These are phyloP conservation scores for Ceraclea dissimilis DNA, from an alignment of 2,888 invertebrate genomes.

Conservation along the genomic window DNA sequence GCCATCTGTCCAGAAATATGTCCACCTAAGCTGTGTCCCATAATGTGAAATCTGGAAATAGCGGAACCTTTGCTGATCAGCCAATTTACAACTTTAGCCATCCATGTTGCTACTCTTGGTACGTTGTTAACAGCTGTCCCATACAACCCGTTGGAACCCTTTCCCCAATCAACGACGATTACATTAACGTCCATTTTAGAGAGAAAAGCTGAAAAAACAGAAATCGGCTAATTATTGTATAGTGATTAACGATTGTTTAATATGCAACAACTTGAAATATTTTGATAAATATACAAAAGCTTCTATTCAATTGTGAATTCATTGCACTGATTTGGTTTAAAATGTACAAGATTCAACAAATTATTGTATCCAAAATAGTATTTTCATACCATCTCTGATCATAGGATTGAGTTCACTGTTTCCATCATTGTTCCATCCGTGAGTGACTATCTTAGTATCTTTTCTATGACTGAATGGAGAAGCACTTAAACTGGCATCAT, in stretches of 20 bases:
- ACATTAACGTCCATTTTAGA: conserved; percentile 12
- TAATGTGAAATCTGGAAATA: conserved; percentile 12
- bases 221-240: not conserved
- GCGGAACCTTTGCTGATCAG: conserved; percentile 9
- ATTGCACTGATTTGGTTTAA: not conserved
- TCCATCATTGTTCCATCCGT: conserved; percentile 35
- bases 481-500: conserved; percentile 31
- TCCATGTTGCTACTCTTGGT: conserved; percentile 7
- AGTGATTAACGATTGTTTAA: not conserved
- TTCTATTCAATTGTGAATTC: no score
- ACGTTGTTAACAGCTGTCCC: conserved; percentile 14
- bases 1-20: conserved; percentile 18
- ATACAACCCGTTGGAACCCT: conserved; percentile 13
- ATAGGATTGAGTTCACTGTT: conserved; percentile 30
- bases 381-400: conserved; percentile 33
- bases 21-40: conserved; percentile 20
- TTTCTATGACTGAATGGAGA: conserved; percentile 33
- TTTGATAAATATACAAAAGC: no score
- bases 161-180: conserved; percentile 15
- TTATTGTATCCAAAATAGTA: no score
- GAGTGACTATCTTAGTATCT: conserved; percentile 34
- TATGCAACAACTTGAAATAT: no score
- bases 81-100: conserved; percentile 16
- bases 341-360: no score
- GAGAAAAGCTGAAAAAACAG: conserved; percentile 13